These are phyloP conservation scores for Empidonax traillii DNA, from an alignment of 2,113 vertebrate species.

Conservation along the genomic window DNA sequence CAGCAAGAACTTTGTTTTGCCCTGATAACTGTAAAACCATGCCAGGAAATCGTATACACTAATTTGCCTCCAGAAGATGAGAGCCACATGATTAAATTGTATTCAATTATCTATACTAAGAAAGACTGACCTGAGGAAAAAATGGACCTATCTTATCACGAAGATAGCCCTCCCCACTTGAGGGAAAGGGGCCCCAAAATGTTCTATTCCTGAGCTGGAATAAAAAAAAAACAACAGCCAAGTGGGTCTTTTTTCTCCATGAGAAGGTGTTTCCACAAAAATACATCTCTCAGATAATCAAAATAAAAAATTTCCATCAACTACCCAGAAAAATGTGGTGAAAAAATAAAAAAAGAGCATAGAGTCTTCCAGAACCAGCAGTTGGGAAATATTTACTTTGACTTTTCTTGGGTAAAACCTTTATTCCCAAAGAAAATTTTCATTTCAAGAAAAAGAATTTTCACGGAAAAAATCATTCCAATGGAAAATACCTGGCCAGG, in stretches of 20 bases:
- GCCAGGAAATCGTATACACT: neutral
- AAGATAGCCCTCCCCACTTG: neutral
- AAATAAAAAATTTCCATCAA: neutral
- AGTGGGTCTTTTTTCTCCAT: neutral
- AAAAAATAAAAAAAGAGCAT: fast-evolving
- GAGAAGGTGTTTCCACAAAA: neutral
- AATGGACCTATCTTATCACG: neutral
- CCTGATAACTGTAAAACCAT: neutral
- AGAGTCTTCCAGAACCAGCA: neutral
- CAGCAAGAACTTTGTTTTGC: neutral
- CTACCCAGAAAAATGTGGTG: neutral
- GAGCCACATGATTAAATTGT: neutral
- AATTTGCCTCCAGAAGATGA: neutral
- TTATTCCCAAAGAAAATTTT: neutral
- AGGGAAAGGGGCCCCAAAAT: neutral
- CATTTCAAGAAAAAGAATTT: neutral
- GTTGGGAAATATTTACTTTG: neutral
- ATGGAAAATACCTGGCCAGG: fast-evolving
- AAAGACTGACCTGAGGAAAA: neutral
- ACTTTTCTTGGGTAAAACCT: neutral
- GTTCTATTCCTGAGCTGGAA: neutral
- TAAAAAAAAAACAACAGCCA: neutral
- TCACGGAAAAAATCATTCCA: neutral
- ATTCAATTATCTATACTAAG: neutral
- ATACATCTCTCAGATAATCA: neutral